Percentiles rank a stretch among this genome's conserved stretches.
phyloP scores from a whole-genome alignment of 2,797 vertebrate genomes.

The Anas acuta region DNA sequence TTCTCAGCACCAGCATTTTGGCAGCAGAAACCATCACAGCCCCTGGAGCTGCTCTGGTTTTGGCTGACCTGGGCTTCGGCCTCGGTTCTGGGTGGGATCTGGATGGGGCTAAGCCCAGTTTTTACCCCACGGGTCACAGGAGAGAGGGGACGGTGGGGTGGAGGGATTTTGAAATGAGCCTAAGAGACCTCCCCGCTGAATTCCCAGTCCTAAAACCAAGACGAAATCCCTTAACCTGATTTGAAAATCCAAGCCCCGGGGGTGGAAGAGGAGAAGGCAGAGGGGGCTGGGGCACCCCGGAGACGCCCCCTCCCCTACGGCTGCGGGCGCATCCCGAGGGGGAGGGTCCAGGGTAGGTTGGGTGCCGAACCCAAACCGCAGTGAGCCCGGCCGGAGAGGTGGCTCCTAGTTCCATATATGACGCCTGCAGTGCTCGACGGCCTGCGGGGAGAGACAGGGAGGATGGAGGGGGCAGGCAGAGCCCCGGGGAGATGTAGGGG shows the following conservation, averaged over 20 bases:
- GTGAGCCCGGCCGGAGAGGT: neutral
- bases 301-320: neutral
- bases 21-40: neutral
- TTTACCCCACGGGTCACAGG: neutral
- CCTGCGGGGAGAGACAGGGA: slow-evolving; percentile 72
- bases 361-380: neutral
- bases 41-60: neutral
- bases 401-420: slow-evolving; percentile 87
- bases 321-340: neutral
- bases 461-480: accelerated
- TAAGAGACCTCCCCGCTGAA: neutral
- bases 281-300: neutral
- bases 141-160: neutral
- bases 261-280: neutral
- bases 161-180: neutral
- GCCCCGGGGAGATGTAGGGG: no score
- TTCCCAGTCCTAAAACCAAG: neutral
- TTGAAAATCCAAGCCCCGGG: slow-evolving; percentile 36
- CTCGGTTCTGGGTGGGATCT: neutral
- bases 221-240: slow-evolving; percentile 37
- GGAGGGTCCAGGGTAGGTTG: neutral
- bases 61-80: neutral
- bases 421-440: slow-evolving; percentile 88
- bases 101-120: no score
- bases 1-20: accelerated